Base-by-base conservation (phyloP, 1,140 invertebrate species). In the Zaprionus ghesquierei region DNA sequence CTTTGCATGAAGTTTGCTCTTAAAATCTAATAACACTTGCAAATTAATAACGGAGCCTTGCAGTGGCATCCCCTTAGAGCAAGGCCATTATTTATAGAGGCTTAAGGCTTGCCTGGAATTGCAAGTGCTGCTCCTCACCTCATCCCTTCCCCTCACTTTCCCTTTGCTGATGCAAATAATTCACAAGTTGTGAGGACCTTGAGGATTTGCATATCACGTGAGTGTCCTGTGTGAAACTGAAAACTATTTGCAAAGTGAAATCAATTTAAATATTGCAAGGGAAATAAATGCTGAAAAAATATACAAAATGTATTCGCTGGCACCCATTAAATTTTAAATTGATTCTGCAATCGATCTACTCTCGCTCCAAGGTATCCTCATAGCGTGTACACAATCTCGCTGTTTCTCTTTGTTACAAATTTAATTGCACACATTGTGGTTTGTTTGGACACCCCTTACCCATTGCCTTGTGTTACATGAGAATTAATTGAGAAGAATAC, bases 1-100 rank as follows among this genome's bases (percentile, higher is more conserved):
- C 54, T 66, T 59, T 41, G 31, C 55, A 44, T 62, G 27, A 18
- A 59, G n/a, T 58, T 68, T 35, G 10, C n/a, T 51, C 49, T 63
- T 53, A 23, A 63, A n/a, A 31, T 54, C 50, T 35, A 49, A 46
- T 49, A 50, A 61, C 58, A 49, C 44, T 53, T 62, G 60, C 31
- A 62, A 53, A 62, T 62, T 53, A 62, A 62, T 62, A 62, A 38
- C 23, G 49, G n/a, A 2, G 22, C 31, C 35, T 10, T 25, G 59
- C 41, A 35, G 35, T n/a, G 15, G n/a, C 59, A 33, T n/a, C n/a
- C 20, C 13, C 9, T 22, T 6, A 22, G 18, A 22, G 27, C n/a
- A 46, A 38, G 23, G 15, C 15, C 31, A 63, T 63, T 29, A 63
- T 54, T 38, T 63, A 31, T 20, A 63, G n/a, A 18, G 31, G 49